phyloP scores from a whole-genome alignment of 2,797 vertebrate genomes.

The Miichthys miiuy region DNA sequence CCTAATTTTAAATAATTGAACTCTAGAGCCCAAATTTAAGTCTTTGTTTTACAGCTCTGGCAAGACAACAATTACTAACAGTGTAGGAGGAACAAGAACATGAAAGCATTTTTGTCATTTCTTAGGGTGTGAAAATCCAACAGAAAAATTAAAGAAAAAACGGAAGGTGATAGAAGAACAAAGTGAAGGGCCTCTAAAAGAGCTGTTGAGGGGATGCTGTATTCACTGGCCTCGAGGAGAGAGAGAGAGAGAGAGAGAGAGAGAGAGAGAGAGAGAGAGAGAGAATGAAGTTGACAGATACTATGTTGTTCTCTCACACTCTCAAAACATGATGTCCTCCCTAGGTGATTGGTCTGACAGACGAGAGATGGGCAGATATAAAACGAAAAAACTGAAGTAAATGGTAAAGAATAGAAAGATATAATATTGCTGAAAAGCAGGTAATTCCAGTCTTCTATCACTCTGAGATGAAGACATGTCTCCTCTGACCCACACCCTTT shows the following conservation, averaged over 20 bases:
- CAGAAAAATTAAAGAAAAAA: conserved; percentile 23
- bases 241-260: conserved; percentile 20
- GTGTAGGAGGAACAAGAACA: conserved; percentile 43
- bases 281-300: conserved; percentile 75
- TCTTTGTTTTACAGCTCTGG: conserved; percentile 1
- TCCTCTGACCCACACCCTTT: conserved; percentile 22
- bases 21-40: background rate
- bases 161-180: conserved; percentile 59
- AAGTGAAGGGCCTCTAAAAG: conserved; percentile 59
- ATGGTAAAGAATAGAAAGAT: conserved; percentile 25
- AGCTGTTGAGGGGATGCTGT: conserved; percentile 55
- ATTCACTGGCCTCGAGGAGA: conserved; percentile 57
- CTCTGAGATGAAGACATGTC: conserved; percentile 53
- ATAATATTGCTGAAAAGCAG: conserved; percentile 50
- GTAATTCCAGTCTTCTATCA: conserved; percentile 42
- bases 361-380: conserved; percentile 48
- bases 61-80: conserved; percentile 15
- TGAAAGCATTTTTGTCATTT: conserved; percentile 42
- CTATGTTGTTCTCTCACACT: conserved; percentile 69
- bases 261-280: too few species aligned
- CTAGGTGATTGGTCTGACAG: conserved; percentile 75
- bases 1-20: conserved; percentile 4
- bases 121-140: conserved; percentile 43
- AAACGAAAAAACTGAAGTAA: conserved; percentile 17
- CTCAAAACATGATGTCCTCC: conserved; percentile 74